These are phyloP conservation scores for Phalacrocorax carbo DNA, from an alignment of 2,113 vertebrate genomes.

Conservation along the genomic window DNA sequence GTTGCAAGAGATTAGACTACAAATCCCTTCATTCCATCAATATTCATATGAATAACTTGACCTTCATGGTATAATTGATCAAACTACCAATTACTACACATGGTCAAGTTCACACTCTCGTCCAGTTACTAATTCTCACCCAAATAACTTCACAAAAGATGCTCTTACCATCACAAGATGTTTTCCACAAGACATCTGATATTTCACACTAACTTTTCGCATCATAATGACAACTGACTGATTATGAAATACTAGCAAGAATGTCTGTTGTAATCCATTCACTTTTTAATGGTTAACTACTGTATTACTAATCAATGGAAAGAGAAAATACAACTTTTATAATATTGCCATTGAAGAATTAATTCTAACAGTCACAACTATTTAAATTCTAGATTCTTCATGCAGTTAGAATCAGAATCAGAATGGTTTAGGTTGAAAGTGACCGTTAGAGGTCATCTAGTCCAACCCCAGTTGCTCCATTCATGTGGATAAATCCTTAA, in stretches of 20 bases:
- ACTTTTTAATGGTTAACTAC: neutral
- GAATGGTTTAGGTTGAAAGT: too few relatives aligned
- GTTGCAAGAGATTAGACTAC: neutral
- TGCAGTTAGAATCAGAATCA: too few relatives aligned
- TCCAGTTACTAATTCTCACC: neutral
- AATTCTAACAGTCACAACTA: neutral
- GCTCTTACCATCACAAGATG: neutral
- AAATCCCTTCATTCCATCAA: neutral
- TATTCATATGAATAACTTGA: neutral
- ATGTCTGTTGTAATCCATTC: neutral
- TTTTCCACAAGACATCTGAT: neutral
- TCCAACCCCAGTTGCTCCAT: neutral
- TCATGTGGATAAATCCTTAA: neutral
- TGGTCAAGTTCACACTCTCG: neutral
- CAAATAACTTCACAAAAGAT: neutral
- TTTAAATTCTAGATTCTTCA: neutral
- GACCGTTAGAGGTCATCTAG: too few relatives aligned
- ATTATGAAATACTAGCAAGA: neutral
- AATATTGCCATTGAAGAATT: neutral
- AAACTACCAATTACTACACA: neutral
- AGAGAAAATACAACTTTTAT: neutral
- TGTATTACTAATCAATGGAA: neutral
- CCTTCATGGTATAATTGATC: neutral
- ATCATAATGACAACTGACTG: neutral
- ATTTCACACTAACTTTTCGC: neutral